These are phyloP conservation scores for Athene noctua DNA, from an alignment of 2,113 vertebrate species.

Conservation along the genomic window DNA sequence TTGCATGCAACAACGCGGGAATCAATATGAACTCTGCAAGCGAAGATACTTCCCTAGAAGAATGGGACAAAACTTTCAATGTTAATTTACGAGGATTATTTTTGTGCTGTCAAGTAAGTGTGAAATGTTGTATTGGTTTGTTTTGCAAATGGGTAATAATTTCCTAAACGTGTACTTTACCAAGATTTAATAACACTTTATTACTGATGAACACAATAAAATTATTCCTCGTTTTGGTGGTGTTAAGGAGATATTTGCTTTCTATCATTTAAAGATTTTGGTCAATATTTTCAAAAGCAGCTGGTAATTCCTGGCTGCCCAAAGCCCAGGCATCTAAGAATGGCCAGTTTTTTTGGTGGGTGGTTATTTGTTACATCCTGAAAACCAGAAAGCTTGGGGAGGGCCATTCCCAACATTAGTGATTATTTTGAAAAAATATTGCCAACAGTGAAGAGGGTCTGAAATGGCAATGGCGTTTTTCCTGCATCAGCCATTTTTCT, in stretches of 20 bases:
- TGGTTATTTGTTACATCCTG: not conserved
- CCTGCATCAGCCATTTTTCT: slow-evolving; percentile 57
- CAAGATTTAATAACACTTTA: not conserved
- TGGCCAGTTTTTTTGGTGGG: not conserved
- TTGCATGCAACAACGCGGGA: slow-evolving; percentile 80
- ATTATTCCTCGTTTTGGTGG: not conserved
- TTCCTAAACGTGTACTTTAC: not conserved
- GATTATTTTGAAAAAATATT: not conserved
- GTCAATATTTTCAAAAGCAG: not conserved
- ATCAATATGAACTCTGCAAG: slow-evolving; percentile 84
- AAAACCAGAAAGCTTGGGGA: not conserved
- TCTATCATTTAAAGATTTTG: not conserved
- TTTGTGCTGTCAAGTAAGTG: slow-evolving; percentile 82
- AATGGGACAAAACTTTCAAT: slow-evolving; percentile 82
- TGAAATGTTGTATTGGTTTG: not conserved
- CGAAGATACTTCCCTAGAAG: slow-evolving; percentile 78
- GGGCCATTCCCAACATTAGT: not conserved
- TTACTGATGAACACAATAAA: not conserved
- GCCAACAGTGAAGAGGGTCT: not conserved
- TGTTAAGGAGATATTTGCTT: not conserved
- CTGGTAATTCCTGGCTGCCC: not conserved
- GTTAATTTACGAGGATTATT: slow-evolving; percentile 81
- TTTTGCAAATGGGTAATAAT: not conserved
- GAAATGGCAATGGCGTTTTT: slow-evolving; percentile 8
- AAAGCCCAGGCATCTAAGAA: not conserved